Evolutionary conservation across 2,888 invertebrate species (phyloP).

Genomic region (Epirrhoe tristata): DNA sequence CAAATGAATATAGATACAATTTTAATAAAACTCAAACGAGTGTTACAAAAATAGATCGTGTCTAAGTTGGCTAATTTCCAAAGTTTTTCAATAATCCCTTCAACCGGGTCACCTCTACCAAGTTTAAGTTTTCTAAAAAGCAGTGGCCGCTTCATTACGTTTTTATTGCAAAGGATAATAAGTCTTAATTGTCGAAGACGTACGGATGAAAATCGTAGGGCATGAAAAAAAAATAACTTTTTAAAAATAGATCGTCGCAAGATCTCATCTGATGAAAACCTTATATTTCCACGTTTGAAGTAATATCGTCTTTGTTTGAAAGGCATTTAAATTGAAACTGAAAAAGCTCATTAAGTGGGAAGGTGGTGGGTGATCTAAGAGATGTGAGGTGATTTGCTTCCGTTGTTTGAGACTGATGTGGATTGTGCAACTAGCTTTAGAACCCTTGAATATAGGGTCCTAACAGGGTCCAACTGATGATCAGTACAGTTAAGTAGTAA

Average conservation of each 20-base stretch:
- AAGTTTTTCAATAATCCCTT: conserved; percentile 43
- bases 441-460: not conserved
- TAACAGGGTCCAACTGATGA: too few species aligned
- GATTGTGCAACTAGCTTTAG: not conserved
- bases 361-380: not conserved
- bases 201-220: not conserved
- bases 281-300: conserved; percentile 36
- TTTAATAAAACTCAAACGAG: conserved; percentile 19
- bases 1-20: not conserved
- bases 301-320: conserved; percentile 37
- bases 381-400: conserved; percentile 1
- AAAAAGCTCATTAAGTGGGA: conserved; percentile 22
- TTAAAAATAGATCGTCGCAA: conserved; percentile 4
- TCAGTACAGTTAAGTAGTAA: too few species aligned
- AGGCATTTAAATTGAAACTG: conserved; percentile 43
- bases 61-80: conserved; percentile 40
- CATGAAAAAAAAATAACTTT: not conserved
- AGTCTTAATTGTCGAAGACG: not conserved
- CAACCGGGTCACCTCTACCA: conserved; percentile 38
- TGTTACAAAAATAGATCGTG: conserved; percentile 25
- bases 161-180: not conserved
- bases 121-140: conserved; percentile 1
- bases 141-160: not conserved
- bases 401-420: not conserved
- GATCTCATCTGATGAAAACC: conserved; percentile 47